phyloP scores from a whole-genome alignment of 2,888 invertebrate species.

The Tortrix viridana region DNA sequence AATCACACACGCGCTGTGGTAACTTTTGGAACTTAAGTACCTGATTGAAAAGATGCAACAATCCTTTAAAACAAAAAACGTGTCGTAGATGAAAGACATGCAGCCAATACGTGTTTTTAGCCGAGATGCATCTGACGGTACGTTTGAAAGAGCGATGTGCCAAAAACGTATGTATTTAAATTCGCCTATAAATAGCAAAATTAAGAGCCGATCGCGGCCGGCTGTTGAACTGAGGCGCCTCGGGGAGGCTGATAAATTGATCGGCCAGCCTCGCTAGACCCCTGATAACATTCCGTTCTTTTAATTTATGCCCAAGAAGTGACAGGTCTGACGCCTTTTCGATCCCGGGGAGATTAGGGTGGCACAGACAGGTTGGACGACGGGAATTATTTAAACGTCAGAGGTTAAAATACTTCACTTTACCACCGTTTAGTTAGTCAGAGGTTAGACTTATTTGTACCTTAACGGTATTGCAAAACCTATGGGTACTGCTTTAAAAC shows the following conservation, averaged over 20 bases:
- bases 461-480: too few relatives aligned
- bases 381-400: background rate
- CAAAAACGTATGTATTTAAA: constrained; percentile 56
- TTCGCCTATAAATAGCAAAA: constrained; percentile 65
- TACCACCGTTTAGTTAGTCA: too few relatives aligned
- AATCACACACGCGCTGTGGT: background rate
- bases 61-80: too few relatives aligned
- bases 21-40: too few relatives aligned
- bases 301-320: constrained; percentile 32
- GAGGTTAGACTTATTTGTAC: too few relatives aligned
- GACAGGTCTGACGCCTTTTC: constrained; percentile 29
- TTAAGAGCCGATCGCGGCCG: constrained; percentile 61
- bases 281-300: constrained; percentile 31
- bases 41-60: too few relatives aligned
- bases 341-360: constrained; percentile 30
- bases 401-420: constrained; percentile 11
- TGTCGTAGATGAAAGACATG: constrained; percentile 5
- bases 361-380: constrained; percentile 20
- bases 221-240: constrained; percentile 66
- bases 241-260: constrained; percentile 47
- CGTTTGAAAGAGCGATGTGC: constrained; percentile 46
- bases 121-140: constrained; percentile 20
- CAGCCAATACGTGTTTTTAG: constrained; percentile 8
- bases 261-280: constrained; percentile 16
- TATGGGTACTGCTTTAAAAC: too few relatives aligned